phyloP scores from a whole-genome alignment of 1,140 invertebrate genomes.

The Conus betulinus region DNA sequence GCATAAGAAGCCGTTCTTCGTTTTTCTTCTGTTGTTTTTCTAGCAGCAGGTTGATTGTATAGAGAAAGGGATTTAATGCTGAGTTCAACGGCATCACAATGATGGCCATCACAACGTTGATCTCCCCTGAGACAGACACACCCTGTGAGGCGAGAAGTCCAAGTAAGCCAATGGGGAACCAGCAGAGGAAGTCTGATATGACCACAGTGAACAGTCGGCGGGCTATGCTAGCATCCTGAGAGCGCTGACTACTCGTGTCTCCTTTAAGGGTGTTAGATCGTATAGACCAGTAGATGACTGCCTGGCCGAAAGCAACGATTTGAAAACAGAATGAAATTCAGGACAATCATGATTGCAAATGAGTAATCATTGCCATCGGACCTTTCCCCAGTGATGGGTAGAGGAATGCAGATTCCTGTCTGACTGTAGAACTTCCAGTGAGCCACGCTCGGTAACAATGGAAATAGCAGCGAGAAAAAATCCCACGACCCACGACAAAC shows the following conservation, averaged over 20 bases:
- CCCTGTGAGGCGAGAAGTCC: neutral
- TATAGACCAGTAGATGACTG: neutral
- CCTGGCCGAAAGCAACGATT: neutral
- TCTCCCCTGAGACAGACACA: neutral
- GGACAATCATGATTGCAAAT: neutral
- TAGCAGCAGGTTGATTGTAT: neutral
- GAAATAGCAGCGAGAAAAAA: neutral
- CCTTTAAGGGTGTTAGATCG: neutral
- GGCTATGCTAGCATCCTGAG: neutral
- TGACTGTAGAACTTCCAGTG: slow-evolving; percentile 4
- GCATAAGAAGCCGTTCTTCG: neutral
- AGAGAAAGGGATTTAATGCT: neutral
- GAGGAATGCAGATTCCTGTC: neutral
- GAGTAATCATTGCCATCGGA: neutral
- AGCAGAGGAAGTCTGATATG: neutral
- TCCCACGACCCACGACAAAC: neutral
- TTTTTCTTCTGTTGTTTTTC: neutral
- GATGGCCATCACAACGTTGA: neutral
- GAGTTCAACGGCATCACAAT: neutral
- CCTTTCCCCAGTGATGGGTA: neutral
- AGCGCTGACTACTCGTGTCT: neutral
- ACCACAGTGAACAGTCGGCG: neutral
- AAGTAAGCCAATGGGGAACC: neutral
- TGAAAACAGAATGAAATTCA: neutral
- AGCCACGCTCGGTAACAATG: neutral